Evolutionary conservation across 2,888 invertebrate species (phyloP), one percentile per base, ranked within the genome.

Genomic region (Dolichomitus sp.): DNA sequence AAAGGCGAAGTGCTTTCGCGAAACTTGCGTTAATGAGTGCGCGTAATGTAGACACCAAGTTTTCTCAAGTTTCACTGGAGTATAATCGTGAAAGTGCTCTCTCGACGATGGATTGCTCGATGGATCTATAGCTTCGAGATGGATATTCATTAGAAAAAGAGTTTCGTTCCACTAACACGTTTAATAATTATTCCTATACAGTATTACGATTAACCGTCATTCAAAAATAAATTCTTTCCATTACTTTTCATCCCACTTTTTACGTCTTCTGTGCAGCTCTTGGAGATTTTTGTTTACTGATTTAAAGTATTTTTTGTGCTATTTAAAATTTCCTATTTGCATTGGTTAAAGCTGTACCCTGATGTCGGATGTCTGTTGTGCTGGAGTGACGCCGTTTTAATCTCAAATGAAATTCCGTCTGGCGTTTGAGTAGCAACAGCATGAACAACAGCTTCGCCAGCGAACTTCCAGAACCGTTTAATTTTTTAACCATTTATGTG

Each of bases 11-110:
- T 17, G 63, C 68, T 69, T 73, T 63, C 17, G 73, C 73, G 76
- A 76, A 80, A 80, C 69, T 80, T 57, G 68, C 73, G 68, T 69
- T 83, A 83, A 83, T 83, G 80, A 80, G 80, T 63, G 57, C 52
- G n/a, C 48, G 73, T 69, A 42, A 33, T 65, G 57, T 70, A 52
- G 57, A 45, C 73, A 69, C 57, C 57, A 65, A 79, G 73, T 79
- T 82, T 84, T 82, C 75, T 79, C 59, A 63, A 84, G 79, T 82
- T 82, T 82, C 72, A 4, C 66, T 48, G 23, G 66, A 59, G 72
- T 79, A 75, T 81, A 72, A 77, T 75, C 69, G 63, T 45, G 72
- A 33, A 50, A 81, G 82, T 82, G 79, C 78, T 75, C 73, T 72
- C 69, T 61, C 19, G 78, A 33, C 54, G 79, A 79, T 76, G 63